Percentiles rank a stretch among this genome's conserved stretches.
Conservation (phyloP, 1,140 invertebrate species). For the Bombus picipes region DNA sequence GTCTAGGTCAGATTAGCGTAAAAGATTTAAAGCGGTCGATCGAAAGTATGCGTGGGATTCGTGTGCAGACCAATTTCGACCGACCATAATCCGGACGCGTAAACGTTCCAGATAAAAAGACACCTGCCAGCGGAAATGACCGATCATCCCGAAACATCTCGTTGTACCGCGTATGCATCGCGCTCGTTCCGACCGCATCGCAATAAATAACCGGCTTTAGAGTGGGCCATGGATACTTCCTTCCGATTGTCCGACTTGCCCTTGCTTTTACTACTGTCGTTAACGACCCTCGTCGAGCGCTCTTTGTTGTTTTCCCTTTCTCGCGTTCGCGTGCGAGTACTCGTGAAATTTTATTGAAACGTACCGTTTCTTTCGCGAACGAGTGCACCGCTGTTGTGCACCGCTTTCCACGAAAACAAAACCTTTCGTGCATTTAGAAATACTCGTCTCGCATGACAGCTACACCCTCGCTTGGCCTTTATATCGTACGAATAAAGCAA, state of each 20-base stretch:
- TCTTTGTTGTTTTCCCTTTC: background rate
- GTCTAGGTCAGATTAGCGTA: background rate
- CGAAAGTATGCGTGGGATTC: slow-evolving; percentile 2
- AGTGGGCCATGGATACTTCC: slow-evolving; percentile 34
- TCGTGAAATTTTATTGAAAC: slow-evolving; percentile 41
- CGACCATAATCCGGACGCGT: slow-evolving; percentile 56
- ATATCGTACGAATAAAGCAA: background rate
- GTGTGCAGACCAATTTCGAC: slow-evolving; percentile 39
- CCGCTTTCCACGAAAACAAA: background rate
- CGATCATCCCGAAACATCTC: background rate
- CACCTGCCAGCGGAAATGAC: slow-evolving; percentile 2
- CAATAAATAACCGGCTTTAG: slow-evolving; percentile 64
- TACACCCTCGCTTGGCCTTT: background rate
- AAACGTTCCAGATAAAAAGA: slow-evolving; percentile 45
- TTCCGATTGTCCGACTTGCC: slow-evolving; percentile 55
- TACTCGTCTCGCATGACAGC: too few relatives aligned
- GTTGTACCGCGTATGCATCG: background rate
- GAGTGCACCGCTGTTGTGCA: background rate
- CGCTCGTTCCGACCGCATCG: background rate
- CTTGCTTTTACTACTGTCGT: slow-evolving; percentile 55
- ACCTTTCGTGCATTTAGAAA: too few relatives aligned
- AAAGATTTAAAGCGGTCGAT: slow-evolving; percentile 12
- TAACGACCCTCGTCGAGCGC: slow-evolving; percentile 40
- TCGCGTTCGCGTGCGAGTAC: background rate
- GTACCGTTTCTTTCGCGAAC: background rate